A percentile compares a stretch with the other conserved stretches of the same genome.
Conservation (phyloP, 2,888 invertebrate genomes). For the Volucella inanis region DNA sequence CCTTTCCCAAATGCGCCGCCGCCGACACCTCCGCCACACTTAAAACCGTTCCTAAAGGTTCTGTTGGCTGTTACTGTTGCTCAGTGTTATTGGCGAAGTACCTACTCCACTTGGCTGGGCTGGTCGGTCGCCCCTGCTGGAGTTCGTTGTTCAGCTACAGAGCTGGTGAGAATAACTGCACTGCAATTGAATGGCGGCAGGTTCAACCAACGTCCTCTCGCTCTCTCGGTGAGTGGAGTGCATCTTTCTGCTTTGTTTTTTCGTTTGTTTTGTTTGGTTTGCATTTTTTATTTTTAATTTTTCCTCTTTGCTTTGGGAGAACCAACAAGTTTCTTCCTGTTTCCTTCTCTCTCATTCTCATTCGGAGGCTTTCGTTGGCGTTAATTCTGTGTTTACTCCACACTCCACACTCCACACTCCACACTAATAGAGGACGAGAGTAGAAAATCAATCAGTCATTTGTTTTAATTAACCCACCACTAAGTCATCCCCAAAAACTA, state of each 20-base stretch:
- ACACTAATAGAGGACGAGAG: not conserved
- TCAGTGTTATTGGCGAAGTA: slow-evolving; percentile 5
- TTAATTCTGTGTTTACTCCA: not conserved
- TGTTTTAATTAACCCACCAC: slow-evolving; percentile 55
- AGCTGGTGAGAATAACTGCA: slow-evolving; percentile 25
- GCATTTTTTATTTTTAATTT: slow-evolving; percentile 1
- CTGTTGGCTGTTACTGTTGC: slow-evolving; percentile 21
- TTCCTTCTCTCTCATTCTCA: slow-evolving; percentile 56
- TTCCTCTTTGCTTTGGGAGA: slow-evolving; percentile 34
- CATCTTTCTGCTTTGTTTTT: slow-evolving; percentile 39
- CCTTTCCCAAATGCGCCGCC: slow-evolving; percentile 49
- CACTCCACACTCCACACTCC: too few relatives aligned
- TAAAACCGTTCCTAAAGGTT: too few relatives aligned
- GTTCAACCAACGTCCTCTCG: slow-evolving; percentile 63
- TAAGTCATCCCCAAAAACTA: slow-evolving; percentile 48
- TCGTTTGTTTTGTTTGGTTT: slow-evolving; percentile 19
- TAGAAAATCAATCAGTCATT: slow-evolving; percentile 62
- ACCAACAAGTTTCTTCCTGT: slow-evolving; percentile 73
- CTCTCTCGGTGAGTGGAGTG: slow-evolving; percentile 24
- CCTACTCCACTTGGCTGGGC: slow-evolving; percentile 34
- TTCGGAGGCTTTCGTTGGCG: not conserved
- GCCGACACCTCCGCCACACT: not conserved
- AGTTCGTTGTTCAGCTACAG: slow-evolving; percentile 26
- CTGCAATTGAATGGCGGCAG: slow-evolving; percentile 2
- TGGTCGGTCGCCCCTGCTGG: not conserved